phyloP scores from a whole-genome alignment of 2,888 invertebrate genomes.

The Drosophila recens region DNA sequence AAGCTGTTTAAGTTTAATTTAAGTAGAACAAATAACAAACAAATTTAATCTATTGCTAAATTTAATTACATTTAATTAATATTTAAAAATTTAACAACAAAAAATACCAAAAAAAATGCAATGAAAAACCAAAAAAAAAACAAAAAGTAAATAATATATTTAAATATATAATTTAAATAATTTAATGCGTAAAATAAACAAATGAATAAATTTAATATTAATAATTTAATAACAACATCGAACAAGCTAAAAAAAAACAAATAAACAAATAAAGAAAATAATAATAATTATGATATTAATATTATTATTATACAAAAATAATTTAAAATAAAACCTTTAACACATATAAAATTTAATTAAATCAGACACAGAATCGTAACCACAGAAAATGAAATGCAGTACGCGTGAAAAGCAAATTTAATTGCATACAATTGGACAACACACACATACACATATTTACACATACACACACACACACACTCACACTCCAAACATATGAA shows the following conservation, averaged over 20 bases:
- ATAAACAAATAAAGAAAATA: conserved; percentile 14
- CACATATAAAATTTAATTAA: conserved; percentile 38
- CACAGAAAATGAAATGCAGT: conserved; percentile 22
- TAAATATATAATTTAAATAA: conserved; percentile 53
- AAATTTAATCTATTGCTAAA: conserved; percentile 75
- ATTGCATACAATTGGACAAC: conserved; percentile 22
- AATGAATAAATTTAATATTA: conserved; percentile 37
- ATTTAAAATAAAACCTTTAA: conserved; percentile 14
- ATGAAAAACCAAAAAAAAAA: conserved; percentile 12
- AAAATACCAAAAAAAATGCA: conserved; percentile 41
- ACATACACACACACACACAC: conserved; percentile 25
- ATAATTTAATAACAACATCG: conserved; percentile 49
- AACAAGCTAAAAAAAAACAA: conserved; percentile 29
- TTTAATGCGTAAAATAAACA: conserved; percentile 51
- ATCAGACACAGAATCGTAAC: conserved; percentile 36
- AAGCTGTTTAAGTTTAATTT: conserved; percentile 84
- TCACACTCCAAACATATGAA: not conserved
- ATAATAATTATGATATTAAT: conserved; percentile 24
- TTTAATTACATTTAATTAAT: conserved; percentile 65
- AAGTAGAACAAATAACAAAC: conserved; percentile 82
- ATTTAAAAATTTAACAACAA: conserved; percentile 49
- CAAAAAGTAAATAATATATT: conserved; percentile 25
- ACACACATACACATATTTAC: conserved; percentile 1
- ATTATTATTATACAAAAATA: conserved; percentile 21
- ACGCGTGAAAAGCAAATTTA: conserved; percentile 21